A percentile compares a stretch with the other conserved stretches of the same genome.
phyloP scores from a whole-genome alignment of 2,113 vertebrate species.

The Ploceus nigricollis region DNA sequence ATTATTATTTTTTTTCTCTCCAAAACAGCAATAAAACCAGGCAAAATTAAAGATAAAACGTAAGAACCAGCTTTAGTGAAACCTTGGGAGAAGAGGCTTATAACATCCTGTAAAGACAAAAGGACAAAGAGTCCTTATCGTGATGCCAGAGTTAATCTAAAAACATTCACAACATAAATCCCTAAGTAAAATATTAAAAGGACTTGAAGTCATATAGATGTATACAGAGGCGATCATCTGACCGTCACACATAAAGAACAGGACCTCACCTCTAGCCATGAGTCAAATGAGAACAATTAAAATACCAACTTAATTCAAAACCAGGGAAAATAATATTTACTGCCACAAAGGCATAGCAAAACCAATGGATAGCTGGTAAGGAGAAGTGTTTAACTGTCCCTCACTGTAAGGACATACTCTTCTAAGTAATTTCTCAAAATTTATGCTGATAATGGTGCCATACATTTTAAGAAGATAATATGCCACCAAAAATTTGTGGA shows the following conservation, averaged over 20 bases:
- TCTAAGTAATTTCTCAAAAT: conserved; percentile 1
- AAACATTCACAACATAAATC: background rate
- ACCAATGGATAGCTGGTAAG: background rate
- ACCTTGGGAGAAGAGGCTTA: background rate
- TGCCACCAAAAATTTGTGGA: background rate
- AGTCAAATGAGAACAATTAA: background rate
- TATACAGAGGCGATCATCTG: background rate
- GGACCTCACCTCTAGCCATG: background rate
- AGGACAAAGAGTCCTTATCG: background rate
- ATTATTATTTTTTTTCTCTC: background rate
- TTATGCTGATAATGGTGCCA: background rate
- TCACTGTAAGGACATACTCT: background rate
- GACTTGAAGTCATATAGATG: background rate
- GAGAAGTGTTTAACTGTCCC: background rate
- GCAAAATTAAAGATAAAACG: rapidly evolving
- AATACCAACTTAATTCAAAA: background rate
- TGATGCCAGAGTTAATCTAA: background rate
- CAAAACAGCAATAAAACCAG: background rate
- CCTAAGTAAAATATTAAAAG: background rate
- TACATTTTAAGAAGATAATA: conserved; percentile 9
- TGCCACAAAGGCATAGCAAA: background rate
- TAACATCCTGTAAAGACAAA: background rate
- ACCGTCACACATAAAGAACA: background rate
- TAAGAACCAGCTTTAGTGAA: background rate
- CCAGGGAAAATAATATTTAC: background rate